Percentiles rank a stretch among this genome's conserved stretches.
phyloP scores from a whole-genome alignment of 2,113 vertebrate species.

The Paramormyrops kingsleyae region DNA sequence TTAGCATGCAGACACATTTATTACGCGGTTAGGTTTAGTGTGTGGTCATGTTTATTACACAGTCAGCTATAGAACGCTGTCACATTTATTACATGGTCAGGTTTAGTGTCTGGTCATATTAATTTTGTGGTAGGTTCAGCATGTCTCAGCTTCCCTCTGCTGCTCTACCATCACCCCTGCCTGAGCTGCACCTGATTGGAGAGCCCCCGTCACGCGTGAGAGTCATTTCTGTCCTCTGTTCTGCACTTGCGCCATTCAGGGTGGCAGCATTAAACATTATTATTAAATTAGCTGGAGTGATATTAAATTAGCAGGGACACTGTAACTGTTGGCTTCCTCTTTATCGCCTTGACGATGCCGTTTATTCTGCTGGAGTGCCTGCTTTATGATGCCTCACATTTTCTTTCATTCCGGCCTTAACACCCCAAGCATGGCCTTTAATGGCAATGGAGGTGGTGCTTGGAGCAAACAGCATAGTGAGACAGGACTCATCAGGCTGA shows the following conservation, averaged over 20 bases:
- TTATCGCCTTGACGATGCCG: conserved; percentile 23
- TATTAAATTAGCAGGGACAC: conserved; percentile 35
- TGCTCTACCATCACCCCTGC: not conserved
- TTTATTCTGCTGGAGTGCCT: conserved; percentile 18
- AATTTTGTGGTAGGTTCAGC: not conserved
- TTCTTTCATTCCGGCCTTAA: conserved; percentile 22
- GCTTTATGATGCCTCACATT: conserved; percentile 24
- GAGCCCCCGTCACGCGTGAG: conserved; percentile 21
- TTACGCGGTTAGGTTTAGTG: not conserved
- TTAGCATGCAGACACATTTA: not conserved
- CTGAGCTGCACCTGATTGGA: not conserved
- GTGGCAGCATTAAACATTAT: not conserved
- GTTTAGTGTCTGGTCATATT: not conserved
- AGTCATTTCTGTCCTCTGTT: conserved; percentile 47
- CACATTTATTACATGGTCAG: not conserved
- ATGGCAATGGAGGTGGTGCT: not conserved
- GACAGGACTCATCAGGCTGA: not conserved
- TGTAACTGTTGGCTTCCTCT: conserved; percentile 23
- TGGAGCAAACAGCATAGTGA: not conserved
- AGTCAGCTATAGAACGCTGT: not conserved
- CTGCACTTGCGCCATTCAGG: conserved; percentile 50
- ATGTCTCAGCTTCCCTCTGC: not conserved
- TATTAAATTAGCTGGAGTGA: not conserved
- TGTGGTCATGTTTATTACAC: not conserved
- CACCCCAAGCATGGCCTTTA: not conserved